A percentile compares a stretch with the other conserved stretches of the same genome.
These are phyloP conservation scores for Phodopus roborovskii DNA, from an alignment of 2,113 vertebrate genomes.

Conservation along the genomic window DNA sequence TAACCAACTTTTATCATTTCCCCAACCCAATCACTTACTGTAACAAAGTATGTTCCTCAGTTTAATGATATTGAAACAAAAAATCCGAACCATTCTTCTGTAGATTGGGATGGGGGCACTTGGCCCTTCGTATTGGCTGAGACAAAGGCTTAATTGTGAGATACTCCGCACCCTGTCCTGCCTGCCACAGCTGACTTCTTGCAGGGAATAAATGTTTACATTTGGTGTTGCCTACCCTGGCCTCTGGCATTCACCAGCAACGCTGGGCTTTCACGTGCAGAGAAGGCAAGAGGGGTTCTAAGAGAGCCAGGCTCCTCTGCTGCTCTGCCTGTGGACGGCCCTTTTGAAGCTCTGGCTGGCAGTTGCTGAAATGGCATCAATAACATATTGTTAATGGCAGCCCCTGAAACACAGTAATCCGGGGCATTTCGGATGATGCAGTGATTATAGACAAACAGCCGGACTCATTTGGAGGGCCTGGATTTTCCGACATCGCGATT, in stretches of 20 bases:
- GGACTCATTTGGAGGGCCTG: conserved; percentile 74
- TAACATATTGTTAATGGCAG: conserved; percentile 90
- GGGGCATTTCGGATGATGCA: conserved; percentile 74
- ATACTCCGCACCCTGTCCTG: not conserved
- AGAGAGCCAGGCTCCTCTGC: conserved; percentile 82
- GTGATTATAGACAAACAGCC: conserved; percentile 79
- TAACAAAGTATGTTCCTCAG: conserved; percentile 25
- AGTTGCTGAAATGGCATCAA: conserved; percentile 91
- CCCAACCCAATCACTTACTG: not conserved
- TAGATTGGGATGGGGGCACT: not conserved
- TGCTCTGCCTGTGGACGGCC: conserved; percentile 85
- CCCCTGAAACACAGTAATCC: conserved; percentile 78
- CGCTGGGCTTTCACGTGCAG: conserved; percentile 84
- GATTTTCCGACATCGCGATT: conserved; percentile 68
- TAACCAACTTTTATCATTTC: not conserved
- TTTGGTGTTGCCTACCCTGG: conserved; percentile 67
- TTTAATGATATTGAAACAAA: not conserved
- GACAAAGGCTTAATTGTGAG: conserved; percentile 28
- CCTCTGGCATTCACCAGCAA: conserved; percentile 79
- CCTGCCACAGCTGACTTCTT: not conserved
- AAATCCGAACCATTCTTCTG: not conserved
- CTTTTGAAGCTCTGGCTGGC: conserved; percentile 93
- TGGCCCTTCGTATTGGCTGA: conserved; percentile 17
- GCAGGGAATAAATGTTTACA: conserved; percentile 69
- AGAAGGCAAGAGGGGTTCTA: conserved; percentile 85